Evolutionary conservation across 2,888 invertebrate species (phyloP).

Genomic region (Acleris emargana): DNA sequence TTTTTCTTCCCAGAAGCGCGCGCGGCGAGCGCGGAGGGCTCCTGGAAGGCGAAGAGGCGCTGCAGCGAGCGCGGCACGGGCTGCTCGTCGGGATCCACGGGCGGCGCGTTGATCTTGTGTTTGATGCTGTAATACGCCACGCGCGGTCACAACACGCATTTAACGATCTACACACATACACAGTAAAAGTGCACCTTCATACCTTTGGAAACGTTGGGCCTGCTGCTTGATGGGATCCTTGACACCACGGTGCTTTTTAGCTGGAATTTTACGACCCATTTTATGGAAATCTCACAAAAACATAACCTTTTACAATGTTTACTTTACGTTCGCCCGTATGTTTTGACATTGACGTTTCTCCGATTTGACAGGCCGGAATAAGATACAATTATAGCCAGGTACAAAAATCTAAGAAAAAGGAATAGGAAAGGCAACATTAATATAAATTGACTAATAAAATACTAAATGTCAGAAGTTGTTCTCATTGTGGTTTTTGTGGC

Average conservation of each 20-base stretch:
- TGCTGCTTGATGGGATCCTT: conserved; percentile 90
- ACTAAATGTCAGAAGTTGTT: no score
- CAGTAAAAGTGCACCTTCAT: conserved; percentile 38
- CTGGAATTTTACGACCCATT: conserved; percentile 92
- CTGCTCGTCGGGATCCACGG: conserved; percentile 87
- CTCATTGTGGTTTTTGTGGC: no score
- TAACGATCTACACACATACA: no score
- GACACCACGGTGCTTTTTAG: conserved; percentile 90
- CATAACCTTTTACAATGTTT: conserved; percentile 21
- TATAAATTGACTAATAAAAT: no score
- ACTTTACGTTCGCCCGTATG: conserved; percentile 1
- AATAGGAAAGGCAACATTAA: no score
- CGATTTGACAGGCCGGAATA: no score
- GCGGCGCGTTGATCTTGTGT: conserved; percentile 90
- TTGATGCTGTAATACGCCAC: conserved; percentile 83
- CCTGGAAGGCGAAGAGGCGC: conserved; percentile 79
- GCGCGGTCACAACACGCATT: background rate
- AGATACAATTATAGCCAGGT: no score
- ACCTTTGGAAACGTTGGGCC: conserved; percentile 86
- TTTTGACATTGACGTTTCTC: background rate
- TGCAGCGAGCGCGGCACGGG: conserved; percentile 89
- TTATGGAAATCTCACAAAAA: conserved; percentile 9
- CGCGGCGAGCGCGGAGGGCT: conserved; percentile 2
- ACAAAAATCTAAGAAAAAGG: no score
- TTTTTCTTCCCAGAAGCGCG: conserved; percentile 24